phyloP scores from a whole-genome alignment of 1,140 invertebrate genomes.

The Cherax quadricarinatus region DNA sequence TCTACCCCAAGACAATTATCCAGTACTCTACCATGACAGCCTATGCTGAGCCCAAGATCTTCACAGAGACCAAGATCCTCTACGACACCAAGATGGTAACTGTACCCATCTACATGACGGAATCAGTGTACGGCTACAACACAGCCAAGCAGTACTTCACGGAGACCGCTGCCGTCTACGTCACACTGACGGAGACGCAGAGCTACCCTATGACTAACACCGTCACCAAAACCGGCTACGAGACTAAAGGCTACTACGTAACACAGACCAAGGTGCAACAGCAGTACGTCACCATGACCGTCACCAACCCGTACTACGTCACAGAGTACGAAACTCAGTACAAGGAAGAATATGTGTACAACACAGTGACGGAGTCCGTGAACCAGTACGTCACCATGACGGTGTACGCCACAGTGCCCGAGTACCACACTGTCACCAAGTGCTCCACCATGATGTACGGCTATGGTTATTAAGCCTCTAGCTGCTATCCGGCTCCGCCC shows the following conservation, averaged over 20 bases:
- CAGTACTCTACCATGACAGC: conserved; percentile 73
- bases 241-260: conserved; percentile 72
- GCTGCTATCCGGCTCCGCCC: too few relatives aligned
- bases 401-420: conserved; percentile 70
- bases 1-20: conserved; percentile 72
- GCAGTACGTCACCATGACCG: conserved; percentile 70
- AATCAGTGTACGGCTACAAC: conserved; percentile 71
- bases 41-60: conserved; percentile 71
- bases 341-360: conserved; percentile 70
- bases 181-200: conserved; percentile 68
- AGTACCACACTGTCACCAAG: conserved; percentile 73
- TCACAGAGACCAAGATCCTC: conserved; percentile 68
- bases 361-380: conserved; percentile 68
- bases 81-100: conserved; percentile 73
- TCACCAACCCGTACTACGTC: conserved; percentile 72
- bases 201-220: conserved; percentile 72
- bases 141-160: conserved; percentile 72
- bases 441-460: conserved; percentile 71
- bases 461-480: too few relatives aligned
- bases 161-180: conserved; percentile 67
- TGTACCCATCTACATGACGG: conserved; percentile 69
- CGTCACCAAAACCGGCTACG: conserved; percentile 71
- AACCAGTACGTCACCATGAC: conserved; percentile 70
- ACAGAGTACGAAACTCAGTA: conserved; percentile 69
- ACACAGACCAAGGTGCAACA: conserved; percentile 72